Conservation (phyloP, 2,888 invertebrate genomes). For the Zygogramma bicolorata region DNA sequence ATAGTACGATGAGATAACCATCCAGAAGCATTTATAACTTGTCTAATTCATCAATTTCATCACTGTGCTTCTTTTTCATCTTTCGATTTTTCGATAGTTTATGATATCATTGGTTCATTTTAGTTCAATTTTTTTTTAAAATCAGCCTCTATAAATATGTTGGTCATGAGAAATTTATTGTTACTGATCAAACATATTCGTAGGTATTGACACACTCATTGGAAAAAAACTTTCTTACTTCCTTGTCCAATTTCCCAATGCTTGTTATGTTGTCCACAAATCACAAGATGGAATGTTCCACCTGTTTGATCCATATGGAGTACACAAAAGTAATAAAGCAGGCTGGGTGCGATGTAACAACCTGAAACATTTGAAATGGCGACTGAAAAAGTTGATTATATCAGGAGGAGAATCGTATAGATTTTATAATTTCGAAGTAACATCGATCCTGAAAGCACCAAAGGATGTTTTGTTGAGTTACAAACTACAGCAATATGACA, state of each 20-base stretch:
- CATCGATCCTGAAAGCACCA: conserved; percentile 70
- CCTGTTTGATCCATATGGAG: conserved; percentile 73
- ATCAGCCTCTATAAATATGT: too few species aligned
- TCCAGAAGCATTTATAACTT: too few species aligned
- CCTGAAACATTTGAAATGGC: conserved; percentile 59
- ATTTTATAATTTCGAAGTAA: conserved; percentile 72
- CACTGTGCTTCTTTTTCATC: too few species aligned
- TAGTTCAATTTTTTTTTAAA: too few species aligned
- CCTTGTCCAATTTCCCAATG: conserved; percentile 71
- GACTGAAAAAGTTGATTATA: conserved; percentile 34
- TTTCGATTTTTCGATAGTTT: too few species aligned
- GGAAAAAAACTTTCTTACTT: conserved; percentile 69
- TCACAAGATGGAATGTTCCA: conserved; percentile 70
- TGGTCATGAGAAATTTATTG: too few species aligned
- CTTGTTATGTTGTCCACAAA: conserved; percentile 72
- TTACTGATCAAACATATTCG: conserved; percentile 6
- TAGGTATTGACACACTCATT: conserved; percentile 60
- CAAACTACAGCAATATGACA: conserved; percentile 68
- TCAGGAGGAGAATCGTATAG: conserved; percentile 61
- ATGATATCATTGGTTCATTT: too few species aligned
- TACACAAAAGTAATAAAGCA: conserved; percentile 57
- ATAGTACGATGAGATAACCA: too few species aligned
- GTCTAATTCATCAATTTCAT: too few species aligned
- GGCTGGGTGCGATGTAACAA: conserved; percentile 69
- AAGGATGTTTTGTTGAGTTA: conserved; percentile 66